Evolutionary conservation across 2,797 vertebrate genomes (phyloP).

Genomic region (Nannoperca australis): DNA sequence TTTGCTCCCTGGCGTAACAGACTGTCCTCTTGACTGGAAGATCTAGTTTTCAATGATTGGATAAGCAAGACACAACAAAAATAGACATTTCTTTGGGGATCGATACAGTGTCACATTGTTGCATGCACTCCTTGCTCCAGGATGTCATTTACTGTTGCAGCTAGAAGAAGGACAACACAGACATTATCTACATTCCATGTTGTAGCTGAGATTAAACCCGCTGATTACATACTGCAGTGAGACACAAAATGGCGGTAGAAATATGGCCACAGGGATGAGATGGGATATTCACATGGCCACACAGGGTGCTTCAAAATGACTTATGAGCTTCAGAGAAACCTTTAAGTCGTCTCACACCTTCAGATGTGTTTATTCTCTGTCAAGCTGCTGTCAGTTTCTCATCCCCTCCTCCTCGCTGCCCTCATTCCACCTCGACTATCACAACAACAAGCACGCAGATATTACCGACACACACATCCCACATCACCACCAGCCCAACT

Average conservation of each 20-base stretch:
- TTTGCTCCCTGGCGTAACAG: neutral
- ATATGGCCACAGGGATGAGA: constrained; percentile 1
- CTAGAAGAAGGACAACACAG: neutral
- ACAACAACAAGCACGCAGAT: constrained; percentile 51
- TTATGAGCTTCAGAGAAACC: constrained; percentile 49
- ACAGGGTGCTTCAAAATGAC: constrained; percentile 43
- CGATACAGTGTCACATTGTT: neutral
- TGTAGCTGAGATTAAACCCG: constrained; percentile 21
- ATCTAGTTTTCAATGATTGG: neutral
- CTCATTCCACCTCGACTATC: constrained; percentile 59
- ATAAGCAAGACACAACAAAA: neutral
- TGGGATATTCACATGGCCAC: constrained; percentile 5
- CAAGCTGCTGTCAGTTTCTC: constrained; percentile 58
- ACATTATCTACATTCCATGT: neutral
- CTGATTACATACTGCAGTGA: neutral
- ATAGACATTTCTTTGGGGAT: neutral
- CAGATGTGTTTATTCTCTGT: constrained; percentile 60
- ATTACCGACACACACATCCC: constrained; percentile 32
- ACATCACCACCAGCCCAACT: constrained; percentile 9
- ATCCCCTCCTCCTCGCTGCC: constrained; percentile 33
- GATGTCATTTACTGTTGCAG: neutral
- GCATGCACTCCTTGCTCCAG: neutral
- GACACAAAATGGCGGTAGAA: constrained; percentile 8
- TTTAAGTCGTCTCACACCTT: constrained; percentile 65
- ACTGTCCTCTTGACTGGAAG: neutral